Base-by-base conservation (phyloP, 2,888 invertebrate species). In the Enchytraeus crypticus region DNA sequence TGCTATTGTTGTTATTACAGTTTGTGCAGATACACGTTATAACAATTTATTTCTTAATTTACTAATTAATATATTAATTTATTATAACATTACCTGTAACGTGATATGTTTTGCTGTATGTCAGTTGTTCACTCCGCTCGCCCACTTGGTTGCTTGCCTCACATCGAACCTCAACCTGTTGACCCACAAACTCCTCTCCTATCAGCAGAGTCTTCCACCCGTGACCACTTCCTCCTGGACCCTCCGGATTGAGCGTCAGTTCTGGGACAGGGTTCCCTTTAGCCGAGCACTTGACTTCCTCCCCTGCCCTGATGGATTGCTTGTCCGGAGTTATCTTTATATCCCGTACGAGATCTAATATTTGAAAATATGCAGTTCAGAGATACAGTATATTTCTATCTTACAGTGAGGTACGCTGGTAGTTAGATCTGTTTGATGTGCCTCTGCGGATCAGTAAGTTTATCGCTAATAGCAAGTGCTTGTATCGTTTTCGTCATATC, bases 211-310 rank as follows among this genome's bases (percentile, higher is more conserved):
- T n/a, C 47, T 11, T 45, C 57, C 47, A 57, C 5, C 57, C 57
- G 32, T 5, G 57, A 11, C 57, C 57, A 18, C 3, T n/a, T 5
- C 21, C 18, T 8, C 21, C 45, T 23, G 57, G 57, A 27, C 27
- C n/a, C 21, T 30, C 11, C 18, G 57, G 57, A 26, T 27, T 23
- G 14, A 57, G 29, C n/a, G 57, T 46, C 11, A 57, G 27, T 84
- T 71, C 87, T 87, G 14, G 63, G 72, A 18, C 69, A 68, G 53
- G 69, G 55, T 60, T 56, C 2, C 60, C 60, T 14, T 46, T 29
- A 5, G 60, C 60, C 2, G 30, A 18, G 33, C 60, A 60, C 18
- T 47, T 46, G 47, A 60, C 21, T 29, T 56, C 46, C 14, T 60
- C 60, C 18, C 60, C 60, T 8, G 54, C 34, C 14, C 5, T n/a